Conservation (phyloP, 2,888 invertebrate species). For the Erpobdella octoculata region DNA sequence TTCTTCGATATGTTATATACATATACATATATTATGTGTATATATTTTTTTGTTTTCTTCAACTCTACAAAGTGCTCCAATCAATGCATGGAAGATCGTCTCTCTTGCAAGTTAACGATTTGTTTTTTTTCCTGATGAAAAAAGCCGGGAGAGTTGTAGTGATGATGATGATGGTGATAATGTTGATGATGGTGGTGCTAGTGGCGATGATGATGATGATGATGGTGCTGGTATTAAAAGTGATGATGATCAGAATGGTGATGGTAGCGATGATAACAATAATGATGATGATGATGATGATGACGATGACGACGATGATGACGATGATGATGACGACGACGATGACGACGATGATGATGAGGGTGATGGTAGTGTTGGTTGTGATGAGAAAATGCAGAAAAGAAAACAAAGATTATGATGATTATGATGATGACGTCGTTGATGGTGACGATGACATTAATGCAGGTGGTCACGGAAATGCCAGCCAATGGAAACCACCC, state of each 20-base stretch:
- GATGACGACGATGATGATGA: conserved; percentile 19
- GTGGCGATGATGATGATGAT: no score
- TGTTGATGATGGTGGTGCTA: no score
- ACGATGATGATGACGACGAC: conserved; percentile 9
- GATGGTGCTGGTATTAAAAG: no score
- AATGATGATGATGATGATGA: neutral
- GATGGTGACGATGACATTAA: neutral
- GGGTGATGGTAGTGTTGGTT: neutral
- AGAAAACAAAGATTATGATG: neutral
- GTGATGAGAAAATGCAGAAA: neutral
- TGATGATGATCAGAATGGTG: no score
- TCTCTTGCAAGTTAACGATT: no score
- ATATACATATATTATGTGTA: neutral
- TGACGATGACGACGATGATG: neutral
- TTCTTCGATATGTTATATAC: neutral
- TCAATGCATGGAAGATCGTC: no score
- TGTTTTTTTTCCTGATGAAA: no score
- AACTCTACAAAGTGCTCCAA: neutral
- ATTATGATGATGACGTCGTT: neutral
- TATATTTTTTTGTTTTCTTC: neutral
- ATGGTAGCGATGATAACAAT: neutral
- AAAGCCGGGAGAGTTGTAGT: no score
- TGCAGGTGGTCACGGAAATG: neutral
- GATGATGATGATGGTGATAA: no score
- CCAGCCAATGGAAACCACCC: conserved; percentile 1